Evolutionary conservation across 2,797 vertebrate species (phyloP), one percentile per base, ranked within the genome.

Genomic region (Cuniculus paca): DNA sequence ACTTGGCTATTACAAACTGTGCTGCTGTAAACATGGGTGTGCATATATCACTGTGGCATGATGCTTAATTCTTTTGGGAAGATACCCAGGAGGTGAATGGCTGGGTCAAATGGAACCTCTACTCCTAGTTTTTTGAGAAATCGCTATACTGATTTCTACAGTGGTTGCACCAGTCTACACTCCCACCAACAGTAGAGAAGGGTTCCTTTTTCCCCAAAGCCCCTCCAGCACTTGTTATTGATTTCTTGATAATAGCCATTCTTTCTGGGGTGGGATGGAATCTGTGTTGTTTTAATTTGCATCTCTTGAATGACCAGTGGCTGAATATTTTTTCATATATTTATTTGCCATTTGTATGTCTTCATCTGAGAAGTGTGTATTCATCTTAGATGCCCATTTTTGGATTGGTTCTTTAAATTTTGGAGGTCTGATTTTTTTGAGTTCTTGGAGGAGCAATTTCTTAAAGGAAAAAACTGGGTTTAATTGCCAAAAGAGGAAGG

Each of bases 401-500:
- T 68, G 16, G 63, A n/a, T 20, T 20, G 63, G 34, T 19, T 19
- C 34, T 68, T 68, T 36, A 68, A 68, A 68, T n/a, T 36, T 36
- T 17, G 34, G 34, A 68, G 16, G 63, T 36, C 63, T 36, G 63
- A 68, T 20, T 65, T 16, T 63, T 65, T n/a, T 68, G 63, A 68
- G n/a, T 36, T 36, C 34, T 20, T 20, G 34, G n/a, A 68, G 63
- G 34, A 68, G n/a, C 34, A 68, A n/a, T 68, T 28, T 65, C 45
- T 45, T 45, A 68, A 60, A 80, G 78, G n/a, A 74, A n/a, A 77
- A 87, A 42, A 42, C 34, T 65, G 50, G 36, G 42, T 75, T 94
- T 93, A 58, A 96, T 22, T 82, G 6, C 45, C 45, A 82, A 39
- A 89, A 80, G 48, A 94, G 19, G 58, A 94, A 95, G 42, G 68